Evolutionary conservation across 2,888 invertebrate genomes (phyloP), one percentile per base, ranked within the genome.

Genomic region (Allophyes oxyacanthae): DNA sequence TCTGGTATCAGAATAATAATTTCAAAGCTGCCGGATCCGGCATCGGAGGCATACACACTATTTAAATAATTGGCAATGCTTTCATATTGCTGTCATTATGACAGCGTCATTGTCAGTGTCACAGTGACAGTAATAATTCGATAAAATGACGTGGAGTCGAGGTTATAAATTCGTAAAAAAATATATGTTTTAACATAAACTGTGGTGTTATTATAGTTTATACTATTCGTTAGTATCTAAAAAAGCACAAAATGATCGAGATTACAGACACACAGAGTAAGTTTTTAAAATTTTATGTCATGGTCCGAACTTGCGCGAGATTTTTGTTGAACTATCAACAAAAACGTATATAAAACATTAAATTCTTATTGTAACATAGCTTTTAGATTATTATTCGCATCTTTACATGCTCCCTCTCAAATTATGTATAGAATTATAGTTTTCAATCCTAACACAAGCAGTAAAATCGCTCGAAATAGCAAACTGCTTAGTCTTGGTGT

Each of bases 241-340:
- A 43, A 75, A 64, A 76, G 75, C 64, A 60, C 79, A 95, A 88
- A 82, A 98, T 98, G 97, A 97, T 98, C 86, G 97, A 97, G 89
- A 96, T 97, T 81, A 96, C 97, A 67, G 97, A 98, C 82, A 95
- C 96, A 26, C 97, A 98, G 92, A 98, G 97, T 97, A 93, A 95
- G 96, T 95, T 78, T 53, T 74, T 44, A 7, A 34, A 30, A 14
- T 53, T 63, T 40, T 64, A 59, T 49, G 55, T 65, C 51, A 53
- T 28, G 32, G 11, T 41, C 43, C 0, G 5, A 8, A 36, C 14
- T 14, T 38, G 15, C 20, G 10, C 1, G 32, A 37, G 3, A 14
- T 42, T 14, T 37, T 11, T 3, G 9, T n/a, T 40, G 0, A 28
- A 13, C 38, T 36, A 37, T 13, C 13, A 40, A 43, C 45, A 48